Evolutionary conservation across 2,888 invertebrate genomes (phyloP).

Genomic region (Yponomeuta plumbellus): DNA sequence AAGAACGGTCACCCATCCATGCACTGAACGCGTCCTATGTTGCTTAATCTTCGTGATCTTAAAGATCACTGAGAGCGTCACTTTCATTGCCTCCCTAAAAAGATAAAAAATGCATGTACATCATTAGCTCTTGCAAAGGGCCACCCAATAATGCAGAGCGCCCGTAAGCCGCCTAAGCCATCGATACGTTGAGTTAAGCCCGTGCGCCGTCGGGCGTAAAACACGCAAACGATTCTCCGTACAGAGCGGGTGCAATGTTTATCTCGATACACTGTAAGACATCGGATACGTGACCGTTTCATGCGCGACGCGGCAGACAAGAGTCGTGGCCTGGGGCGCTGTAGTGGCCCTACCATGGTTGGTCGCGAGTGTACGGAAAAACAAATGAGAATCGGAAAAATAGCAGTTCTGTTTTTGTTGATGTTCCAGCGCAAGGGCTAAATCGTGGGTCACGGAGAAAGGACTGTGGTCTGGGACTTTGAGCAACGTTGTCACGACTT

Average conservation of each 20-base stretch:
- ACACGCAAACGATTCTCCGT: neutral
- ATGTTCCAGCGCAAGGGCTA: too few species aligned
- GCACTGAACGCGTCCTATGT: too few species aligned
- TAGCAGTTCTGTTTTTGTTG: neutral
- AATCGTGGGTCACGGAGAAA: too few species aligned
- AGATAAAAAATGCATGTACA: too few species aligned
- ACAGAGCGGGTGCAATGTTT: slow-evolving; percentile 9
- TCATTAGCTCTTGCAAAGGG: neutral
- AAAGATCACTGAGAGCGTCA: too few species aligned
- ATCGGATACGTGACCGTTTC: slow-evolving; percentile 13
- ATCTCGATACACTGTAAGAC: slow-evolving; percentile 15
- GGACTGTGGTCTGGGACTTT: too few species aligned
- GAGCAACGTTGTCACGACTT: too few species aligned
- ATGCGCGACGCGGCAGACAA: slow-evolving; percentile 9
- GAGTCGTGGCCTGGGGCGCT: slow-evolving; percentile 6
- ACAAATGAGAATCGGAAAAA: neutral
- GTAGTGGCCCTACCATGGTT: neutral
- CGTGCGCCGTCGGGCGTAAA: neutral
- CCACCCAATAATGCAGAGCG: neutral
- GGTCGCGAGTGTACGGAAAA: neutral
- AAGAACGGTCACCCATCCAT: too few species aligned
- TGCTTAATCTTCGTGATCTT: too few species aligned
- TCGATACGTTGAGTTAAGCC: neutral
- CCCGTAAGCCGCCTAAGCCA: neutral
- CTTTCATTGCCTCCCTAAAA: too few species aligned